Evolutionary conservation across 2,113 vertebrate genomes (phyloP), one percentile per base, ranked within the genome.

Genomic region (Ariopsis seemanni): DNA sequence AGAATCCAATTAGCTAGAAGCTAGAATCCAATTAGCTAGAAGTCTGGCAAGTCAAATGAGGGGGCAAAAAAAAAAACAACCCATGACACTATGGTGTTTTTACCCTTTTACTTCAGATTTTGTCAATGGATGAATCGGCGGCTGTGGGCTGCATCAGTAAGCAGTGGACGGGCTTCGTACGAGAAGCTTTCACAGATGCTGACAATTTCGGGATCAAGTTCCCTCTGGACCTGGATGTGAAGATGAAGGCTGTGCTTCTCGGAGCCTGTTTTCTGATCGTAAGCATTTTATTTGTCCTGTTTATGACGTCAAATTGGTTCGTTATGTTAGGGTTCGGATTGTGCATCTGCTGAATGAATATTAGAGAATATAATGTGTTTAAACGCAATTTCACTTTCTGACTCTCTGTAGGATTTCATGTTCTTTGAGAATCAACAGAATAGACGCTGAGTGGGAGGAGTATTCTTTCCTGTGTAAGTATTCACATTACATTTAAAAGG

Each of bases 191-290:
- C 82, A 92, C 91, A 0, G 93, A 93, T 27, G 88, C 89, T 0
- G 94, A 95, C 83, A 94, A 95, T 82, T 95, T 96, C 71, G 94
- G 95, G 30, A 94, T 96, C 63, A 88, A 79, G 17, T 94, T 94
- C 71, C 95, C 95, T 0, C 22, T 94, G 87, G 94, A 95, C 69
- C 75, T 96, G 88, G 93, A 96, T 14, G 94, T 96, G 72, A 96
- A 94, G 89, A 91, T 95, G 52, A 96, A 96, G 91, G 95, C 94
- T 12, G 91, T 92, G 84, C 85, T 95, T 84, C 87, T 96, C 1
- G 95, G 93, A 83, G 92, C 94, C n/a, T 94, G 94, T 87, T 96
- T 96, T 84, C 93, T 96, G 30, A 94, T 96, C 18, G 94, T 95
- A 92, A 94, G 94, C 86, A 34, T 42, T 57, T 79, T 42, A 58